These are phyloP conservation scores for Lemur catta DNA, from an alignment of 2,797 vertebrate genomes.

Conservation along the genomic window DNA sequence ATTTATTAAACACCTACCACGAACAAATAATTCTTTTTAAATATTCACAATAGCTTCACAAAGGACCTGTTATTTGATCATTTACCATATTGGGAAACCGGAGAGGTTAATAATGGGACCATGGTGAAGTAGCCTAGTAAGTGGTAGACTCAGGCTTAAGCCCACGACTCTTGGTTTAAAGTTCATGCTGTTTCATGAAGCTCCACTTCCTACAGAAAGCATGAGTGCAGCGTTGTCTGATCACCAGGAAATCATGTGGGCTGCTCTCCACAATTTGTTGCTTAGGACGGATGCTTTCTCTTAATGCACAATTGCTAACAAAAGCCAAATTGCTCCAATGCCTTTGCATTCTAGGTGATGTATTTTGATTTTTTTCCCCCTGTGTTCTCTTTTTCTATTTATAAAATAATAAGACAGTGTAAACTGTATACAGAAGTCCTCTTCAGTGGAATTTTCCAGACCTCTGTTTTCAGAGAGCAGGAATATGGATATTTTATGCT, in stretches of 20 bases:
- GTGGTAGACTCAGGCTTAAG: neutral
- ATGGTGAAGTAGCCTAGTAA: neutral
- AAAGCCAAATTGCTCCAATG: neutral
- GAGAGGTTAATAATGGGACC: neutral
- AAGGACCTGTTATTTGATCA: neutral
- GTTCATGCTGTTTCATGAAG: neutral
- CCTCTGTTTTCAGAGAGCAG: neutral
- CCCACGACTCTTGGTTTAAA: neutral
- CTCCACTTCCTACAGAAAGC: neutral
- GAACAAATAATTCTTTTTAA: neutral
- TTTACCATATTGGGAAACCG: neutral
- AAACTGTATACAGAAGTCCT: neutral
- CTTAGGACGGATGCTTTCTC: neutral
- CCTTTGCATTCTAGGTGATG: neutral
- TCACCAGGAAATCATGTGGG: neutral
- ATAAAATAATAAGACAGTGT: neutral
- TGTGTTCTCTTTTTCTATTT: neutral
- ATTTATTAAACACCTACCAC: neutral
- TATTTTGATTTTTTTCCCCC: neutral
- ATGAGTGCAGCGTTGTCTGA: accelerated
- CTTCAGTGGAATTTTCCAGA: neutral
- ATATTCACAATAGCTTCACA: neutral
- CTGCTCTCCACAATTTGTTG: accelerated
- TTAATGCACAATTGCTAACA: neutral
- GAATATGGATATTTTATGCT: neutral